Evolutionary conservation across 2,113 vertebrate species (phyloP).

Genomic region (Galeopterus variegatus): DNA sequence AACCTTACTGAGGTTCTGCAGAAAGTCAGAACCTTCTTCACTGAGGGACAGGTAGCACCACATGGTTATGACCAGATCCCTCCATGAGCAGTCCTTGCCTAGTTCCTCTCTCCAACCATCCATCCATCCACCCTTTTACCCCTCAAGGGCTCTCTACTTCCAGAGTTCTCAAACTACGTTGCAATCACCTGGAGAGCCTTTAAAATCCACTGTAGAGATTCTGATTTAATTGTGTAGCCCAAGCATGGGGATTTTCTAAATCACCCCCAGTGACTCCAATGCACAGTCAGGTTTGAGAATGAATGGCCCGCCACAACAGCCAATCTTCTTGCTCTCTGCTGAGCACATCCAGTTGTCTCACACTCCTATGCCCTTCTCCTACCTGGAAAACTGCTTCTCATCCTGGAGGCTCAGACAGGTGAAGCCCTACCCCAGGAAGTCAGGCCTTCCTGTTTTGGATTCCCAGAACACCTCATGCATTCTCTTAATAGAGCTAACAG

Average conservation of each 20-base stretch:
- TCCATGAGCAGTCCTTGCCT: not conserved
- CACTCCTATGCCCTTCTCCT: not conserved
- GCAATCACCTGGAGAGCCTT: slow-evolving; percentile 39
- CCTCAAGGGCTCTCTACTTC: not conserved
- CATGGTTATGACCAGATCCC: no score
- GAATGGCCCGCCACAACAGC: not conserved
- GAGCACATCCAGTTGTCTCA: not conserved
- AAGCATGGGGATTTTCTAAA: not conserved
- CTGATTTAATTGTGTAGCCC: not conserved
- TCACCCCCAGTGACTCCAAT: not conserved
- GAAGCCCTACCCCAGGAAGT: not conserved
- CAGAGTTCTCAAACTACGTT: not conserved
- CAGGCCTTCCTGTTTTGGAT: not conserved
- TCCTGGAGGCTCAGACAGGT: not conserved
- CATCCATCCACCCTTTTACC: not conserved
- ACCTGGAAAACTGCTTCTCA: not conserved
- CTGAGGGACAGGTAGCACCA: not conserved
- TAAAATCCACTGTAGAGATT: not conserved
- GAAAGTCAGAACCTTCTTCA: not conserved
- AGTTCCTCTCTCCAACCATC: not conserved
- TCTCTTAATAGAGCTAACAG: not conserved
- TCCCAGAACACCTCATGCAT: not conserved
- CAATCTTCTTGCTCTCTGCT: not conserved
- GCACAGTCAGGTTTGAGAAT: not conserved
- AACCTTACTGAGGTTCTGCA: not conserved